phyloP scores from a whole-genome alignment of 2,797 vertebrate genomes.

The Phataginus tricuspis region DNA sequence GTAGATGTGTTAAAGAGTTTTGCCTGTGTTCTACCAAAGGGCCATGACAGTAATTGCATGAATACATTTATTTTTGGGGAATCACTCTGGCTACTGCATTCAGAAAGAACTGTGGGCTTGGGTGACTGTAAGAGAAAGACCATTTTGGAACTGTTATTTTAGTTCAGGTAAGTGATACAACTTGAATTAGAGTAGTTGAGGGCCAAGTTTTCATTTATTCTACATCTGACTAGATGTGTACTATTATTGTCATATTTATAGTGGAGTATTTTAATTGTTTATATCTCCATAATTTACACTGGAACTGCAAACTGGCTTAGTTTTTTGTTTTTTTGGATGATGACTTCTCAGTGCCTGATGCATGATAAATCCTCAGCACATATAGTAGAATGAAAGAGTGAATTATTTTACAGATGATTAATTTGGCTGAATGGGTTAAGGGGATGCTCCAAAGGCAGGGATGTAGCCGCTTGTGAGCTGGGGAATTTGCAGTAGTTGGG shows the following conservation, averaged over 20 bases:
- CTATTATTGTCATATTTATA: background rate
- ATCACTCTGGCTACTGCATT: background rate
- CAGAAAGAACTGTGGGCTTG: background rate
- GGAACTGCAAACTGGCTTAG: background rate
- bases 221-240: background rate
- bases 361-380: background rate
- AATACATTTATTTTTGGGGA: background rate
- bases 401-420: background rate
- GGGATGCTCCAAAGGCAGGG: background rate
- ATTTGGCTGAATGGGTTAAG: background rate
- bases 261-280: background rate
- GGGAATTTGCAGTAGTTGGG: background rate
- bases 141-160: background rate
- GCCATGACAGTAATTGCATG: accelerated
- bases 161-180: background rate
- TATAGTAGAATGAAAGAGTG: background rate
- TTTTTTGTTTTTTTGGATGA: background rate
- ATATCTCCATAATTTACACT: background rate
- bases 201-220: background rate
- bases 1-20: background rate
- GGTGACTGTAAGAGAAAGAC: background rate
- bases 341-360: background rate
- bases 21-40: background rate
- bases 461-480: background rate
- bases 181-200: background rate